Percentiles rank a stretch among this genome's conserved stretches.
These are phyloP conservation scores for Chalcosyrphus nemorum DNA, from an alignment of 2,888 invertebrate species.

Conservation along the genomic window DNA sequence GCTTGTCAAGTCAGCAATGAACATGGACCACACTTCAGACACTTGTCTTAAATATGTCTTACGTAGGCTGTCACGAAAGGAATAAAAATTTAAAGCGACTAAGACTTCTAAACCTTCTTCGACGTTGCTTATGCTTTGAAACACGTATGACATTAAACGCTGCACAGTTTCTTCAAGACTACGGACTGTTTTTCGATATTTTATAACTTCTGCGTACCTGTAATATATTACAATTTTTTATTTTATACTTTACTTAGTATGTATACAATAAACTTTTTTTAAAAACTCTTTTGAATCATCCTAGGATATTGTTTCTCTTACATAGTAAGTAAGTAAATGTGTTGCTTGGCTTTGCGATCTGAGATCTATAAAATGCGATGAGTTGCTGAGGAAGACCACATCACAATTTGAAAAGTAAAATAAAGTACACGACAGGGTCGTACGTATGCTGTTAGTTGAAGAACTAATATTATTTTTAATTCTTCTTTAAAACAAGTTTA, in stretches of 20 bases:
- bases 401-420: too few species aligned
- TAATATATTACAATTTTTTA: background rate
- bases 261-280: too few species aligned
- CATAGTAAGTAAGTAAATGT: too few species aligned
- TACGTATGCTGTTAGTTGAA: too few species aligned
- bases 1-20: slow-evolving; percentile 88
- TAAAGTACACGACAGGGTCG: too few species aligned
- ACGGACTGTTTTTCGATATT: slow-evolving; percentile 83
- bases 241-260: background rate
- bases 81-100: slow-evolving; percentile 90
- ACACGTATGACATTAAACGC: slow-evolving; percentile 90
- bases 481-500: too few species aligned
- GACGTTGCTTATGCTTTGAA: slow-evolving; percentile 90
- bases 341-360: too few species aligned
- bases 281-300: too few species aligned
- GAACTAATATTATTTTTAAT: too few species aligned
- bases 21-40: slow-evolving; percentile 87
- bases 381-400: too few species aligned
- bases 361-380: too few species aligned
- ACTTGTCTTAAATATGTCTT: slow-evolving; percentile 88
- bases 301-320: too few species aligned
- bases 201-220: slow-evolving; percentile 76
- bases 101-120: slow-evolving; percentile 91
- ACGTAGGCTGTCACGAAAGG: slow-evolving; percentile 88
- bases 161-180: slow-evolving; percentile 89